Conservation (phyloP, 2,888 invertebrate species). For the Caenorhabditis virilis region DNA sequence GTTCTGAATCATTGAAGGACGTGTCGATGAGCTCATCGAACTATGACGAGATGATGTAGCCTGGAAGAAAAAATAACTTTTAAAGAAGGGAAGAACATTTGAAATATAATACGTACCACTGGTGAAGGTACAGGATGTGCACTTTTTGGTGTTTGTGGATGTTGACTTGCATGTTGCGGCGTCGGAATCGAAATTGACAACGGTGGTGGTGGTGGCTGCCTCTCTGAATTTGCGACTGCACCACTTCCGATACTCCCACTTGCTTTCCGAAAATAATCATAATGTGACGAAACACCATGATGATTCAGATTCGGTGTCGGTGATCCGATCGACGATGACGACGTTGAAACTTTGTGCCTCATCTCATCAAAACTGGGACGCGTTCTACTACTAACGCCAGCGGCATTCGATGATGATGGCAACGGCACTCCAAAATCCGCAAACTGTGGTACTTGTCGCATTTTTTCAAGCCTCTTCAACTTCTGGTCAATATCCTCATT, state of each 20-base stretch:
- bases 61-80: neutral
- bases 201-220: too few species aligned
- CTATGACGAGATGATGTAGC: neutral
- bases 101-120: neutral
- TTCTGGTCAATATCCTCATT: neutral
- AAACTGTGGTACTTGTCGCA: neutral
- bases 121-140: neutral
- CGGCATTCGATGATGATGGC: too few species aligned
- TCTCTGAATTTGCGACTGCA: neutral
- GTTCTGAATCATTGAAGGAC: neutral
- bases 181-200: neutral
- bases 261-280: neutral
- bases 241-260: too few species aligned
- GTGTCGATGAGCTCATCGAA: neutral
- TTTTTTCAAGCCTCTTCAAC: neutral
- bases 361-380: neutral
- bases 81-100: neutral
- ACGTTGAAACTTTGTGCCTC: neutral
- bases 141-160: neutral
- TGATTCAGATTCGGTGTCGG: neutral
- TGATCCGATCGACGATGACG: neutral
- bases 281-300: neutral
- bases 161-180: neutral
- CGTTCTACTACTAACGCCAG: neutral
- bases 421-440: constrained; percentile 1